Base-by-base conservation (phyloP, 2,888 invertebrate species). In the Athripsodes cinereus region DNA sequence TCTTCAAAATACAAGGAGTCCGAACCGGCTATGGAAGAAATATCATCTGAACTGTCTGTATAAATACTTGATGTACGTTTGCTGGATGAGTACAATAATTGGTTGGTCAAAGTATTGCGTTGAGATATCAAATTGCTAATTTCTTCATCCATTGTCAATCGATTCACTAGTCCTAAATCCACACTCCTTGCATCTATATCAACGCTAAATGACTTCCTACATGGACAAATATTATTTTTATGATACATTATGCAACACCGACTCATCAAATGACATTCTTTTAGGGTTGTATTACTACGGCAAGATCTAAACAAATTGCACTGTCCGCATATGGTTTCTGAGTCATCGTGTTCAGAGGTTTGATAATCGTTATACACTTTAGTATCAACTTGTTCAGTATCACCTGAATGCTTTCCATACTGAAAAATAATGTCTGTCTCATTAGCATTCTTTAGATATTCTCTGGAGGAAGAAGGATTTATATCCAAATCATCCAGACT, bases 31-130 rank as follows among this genome's bases (percentile, higher is more conserved):
- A 91, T 77, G 68, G 89, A 90, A 35, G 90, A 90, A 53, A 90
- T 86, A 72, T 92, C 92, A 71, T 92, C 92, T 47, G 88, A 90
- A 69, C 90, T 90, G 72, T 92, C 92, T 1, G 92, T 92, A 75
- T 90, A 92, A 57, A 90, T 89, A 64, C 90, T 90, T 55, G 88
- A 87, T 40, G 90, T 85, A 62, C 87, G 81, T 70, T 85, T 84
- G 67, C 83, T 81, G 16, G 76, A 69, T 57, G 81, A 80, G 59
- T 77, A 76, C 44, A 83, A 74, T 53, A 84, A 67, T 63, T 83
- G 82, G 66, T 77, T 77, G 26, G 74, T 70, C 57, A 77, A 72
- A 22, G 73, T 72, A 31, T 66, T 65, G 50, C 73, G 71, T 60
- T 76, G 76, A 55, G 74, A 72, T 52, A 78, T 69, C 40, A 76